A percentile compares a stretch with the other conserved stretches of the same genome.
phyloP scores from a whole-genome alignment of 2,797 vertebrate species.

The Darevskia nairensis region DNA sequence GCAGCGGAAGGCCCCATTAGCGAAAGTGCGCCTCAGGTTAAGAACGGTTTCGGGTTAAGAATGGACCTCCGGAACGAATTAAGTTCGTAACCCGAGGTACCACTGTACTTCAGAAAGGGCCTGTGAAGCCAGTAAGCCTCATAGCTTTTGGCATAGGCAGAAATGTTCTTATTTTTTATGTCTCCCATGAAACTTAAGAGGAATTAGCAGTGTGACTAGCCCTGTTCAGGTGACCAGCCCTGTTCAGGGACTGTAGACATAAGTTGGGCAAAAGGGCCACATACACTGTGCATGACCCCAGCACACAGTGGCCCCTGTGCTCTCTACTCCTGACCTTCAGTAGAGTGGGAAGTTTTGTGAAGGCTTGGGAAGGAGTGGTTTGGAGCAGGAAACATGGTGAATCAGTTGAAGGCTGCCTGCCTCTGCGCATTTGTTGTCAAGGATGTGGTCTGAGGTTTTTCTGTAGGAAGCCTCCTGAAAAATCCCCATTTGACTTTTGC shows the following conservation, averaged over 20 bases:
- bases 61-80: too few species aligned
- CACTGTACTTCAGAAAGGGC: background rate
- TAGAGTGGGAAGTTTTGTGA: background rate
- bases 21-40: too few species aligned
- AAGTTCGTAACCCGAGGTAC: too few species aligned
- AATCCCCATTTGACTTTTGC: background rate
- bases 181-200: background rate
- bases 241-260: background rate
- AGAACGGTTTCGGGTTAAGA: too few species aligned
- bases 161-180: background rate
- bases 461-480: conserved; percentile 3
- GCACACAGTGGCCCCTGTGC: background rate
- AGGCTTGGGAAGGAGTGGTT: background rate
- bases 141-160: background rate
- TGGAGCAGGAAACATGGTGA: background rate
- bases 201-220: background rate
- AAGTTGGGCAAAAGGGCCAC: background rate
- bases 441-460: conserved; percentile 32
- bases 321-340: background rate
- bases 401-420: background rate
- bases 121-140: background rate
- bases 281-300: background rate
- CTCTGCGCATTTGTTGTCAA: background rate
- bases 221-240: background rate
- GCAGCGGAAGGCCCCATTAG: too few species aligned